Percentiles rank a stretch among this genome's conserved stretches.
Evolutionary conservation across 2,113 vertebrate genomes (phyloP).

Genomic region (Pelodiscus sinensis): DNA sequence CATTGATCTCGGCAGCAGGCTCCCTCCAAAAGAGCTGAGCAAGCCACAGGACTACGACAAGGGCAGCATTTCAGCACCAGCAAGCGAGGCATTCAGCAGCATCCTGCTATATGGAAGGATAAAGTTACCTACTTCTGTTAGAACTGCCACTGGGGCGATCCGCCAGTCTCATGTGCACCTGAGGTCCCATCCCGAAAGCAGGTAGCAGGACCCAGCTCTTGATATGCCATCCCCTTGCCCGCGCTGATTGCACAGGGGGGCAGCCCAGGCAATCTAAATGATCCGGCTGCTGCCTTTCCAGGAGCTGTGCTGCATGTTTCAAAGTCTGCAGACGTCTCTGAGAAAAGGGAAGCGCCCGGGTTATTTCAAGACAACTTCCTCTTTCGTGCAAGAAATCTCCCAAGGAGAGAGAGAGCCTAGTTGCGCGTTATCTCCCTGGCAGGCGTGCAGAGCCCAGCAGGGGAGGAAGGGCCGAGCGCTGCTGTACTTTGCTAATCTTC

Average conservation of each 20-base stretch:
- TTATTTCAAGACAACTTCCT: conserved; percentile 63
- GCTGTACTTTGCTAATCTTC: not conserved
- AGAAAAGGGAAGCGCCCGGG: conserved; percentile 30
- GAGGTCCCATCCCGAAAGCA: accelerated
- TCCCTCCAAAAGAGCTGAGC: not conserved
- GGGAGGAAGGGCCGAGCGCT: not conserved
- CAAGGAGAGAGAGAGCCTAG: not conserved
- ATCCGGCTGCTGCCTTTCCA: not conserved
- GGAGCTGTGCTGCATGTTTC: not conserved
- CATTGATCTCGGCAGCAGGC: not conserved
- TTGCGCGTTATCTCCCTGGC: accelerated
- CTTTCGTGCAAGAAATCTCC: not conserved
- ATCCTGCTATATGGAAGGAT: accelerated
- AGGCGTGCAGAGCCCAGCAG: accelerated
- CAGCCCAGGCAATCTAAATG: not conserved
- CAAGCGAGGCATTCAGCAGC: not conserved
- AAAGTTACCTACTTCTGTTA: conserved; percentile 38
- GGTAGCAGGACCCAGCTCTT: accelerated
- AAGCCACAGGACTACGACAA: accelerated
- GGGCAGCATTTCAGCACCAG: accelerated
- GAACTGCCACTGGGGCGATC: not conserved
- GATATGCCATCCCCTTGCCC: not conserved
- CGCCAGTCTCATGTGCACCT: accelerated
- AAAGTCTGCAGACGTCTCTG: not conserved
- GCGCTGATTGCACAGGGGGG: accelerated